Conservation (phyloP, 2,888 invertebrate genomes). For the Steinernema hermaphroditum region DNA sequence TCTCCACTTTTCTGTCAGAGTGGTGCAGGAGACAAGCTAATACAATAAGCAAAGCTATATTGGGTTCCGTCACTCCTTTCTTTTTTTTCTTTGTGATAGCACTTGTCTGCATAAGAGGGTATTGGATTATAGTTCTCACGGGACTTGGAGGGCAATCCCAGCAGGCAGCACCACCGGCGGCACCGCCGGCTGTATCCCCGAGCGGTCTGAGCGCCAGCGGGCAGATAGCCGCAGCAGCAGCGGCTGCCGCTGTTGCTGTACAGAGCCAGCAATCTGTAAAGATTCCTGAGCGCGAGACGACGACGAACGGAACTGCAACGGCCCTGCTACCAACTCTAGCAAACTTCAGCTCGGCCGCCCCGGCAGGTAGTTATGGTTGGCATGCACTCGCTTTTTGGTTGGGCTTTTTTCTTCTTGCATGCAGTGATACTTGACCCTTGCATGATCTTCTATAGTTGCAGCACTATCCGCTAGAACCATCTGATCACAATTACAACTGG, state of each 20-base stretch:
- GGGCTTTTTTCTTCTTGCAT: constrained; percentile 11
- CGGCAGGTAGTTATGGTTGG: constrained; percentile 30
- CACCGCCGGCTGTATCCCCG: background rate
- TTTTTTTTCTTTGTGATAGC: no score
- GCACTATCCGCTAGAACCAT: no score
- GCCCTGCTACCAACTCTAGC: background rate
- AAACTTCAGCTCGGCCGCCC: background rate
- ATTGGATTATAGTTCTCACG: constrained; percentile 36
- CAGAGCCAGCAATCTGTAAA: background rate
- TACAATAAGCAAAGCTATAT: no score
- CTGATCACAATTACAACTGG: no score
- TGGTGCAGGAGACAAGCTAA: no score
- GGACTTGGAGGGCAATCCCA: constrained; percentile 38
- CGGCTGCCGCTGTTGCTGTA: constrained; percentile 26
- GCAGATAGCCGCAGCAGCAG: constrained; percentile 4
- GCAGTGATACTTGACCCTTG: background rate
- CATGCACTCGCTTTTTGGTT: background rate
- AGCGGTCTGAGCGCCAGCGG: constrained; percentile 27
- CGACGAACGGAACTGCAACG: background rate
- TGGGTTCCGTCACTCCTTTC: no score
- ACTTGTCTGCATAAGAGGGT: no score
- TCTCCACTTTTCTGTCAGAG: no score
- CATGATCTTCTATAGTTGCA: background rate
- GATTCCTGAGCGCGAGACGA: background rate
- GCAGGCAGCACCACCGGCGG: constrained; percentile 11